Conservation (phyloP, 1,140 invertebrate species). For the Nasonia giraulti region DNA sequence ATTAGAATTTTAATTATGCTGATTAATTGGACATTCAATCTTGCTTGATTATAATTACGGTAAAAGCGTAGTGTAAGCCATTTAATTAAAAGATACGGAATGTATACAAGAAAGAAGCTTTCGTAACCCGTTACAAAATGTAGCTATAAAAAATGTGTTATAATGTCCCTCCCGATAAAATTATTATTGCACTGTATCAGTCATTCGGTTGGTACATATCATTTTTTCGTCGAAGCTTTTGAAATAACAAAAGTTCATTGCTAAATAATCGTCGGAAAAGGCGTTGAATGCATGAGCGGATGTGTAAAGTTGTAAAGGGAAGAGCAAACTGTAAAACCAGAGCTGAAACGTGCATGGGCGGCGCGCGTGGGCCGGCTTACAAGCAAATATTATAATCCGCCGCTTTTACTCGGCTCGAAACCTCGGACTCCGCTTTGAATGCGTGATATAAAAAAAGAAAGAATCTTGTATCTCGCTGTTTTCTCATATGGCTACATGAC, state of each 20-base stretch:
- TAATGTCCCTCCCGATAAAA: not conserved
- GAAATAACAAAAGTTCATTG: constrained; percentile 7
- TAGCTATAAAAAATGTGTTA: not conserved
- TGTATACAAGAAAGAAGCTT: not conserved
- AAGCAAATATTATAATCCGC: constrained; percentile 14
- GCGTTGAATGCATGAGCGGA: not conserved
- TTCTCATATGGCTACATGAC: too few relatives aligned
- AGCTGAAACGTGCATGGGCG: constrained; percentile 27
- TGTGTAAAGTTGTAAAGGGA: not conserved
- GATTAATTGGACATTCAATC: not conserved
- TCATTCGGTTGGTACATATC: not conserved
- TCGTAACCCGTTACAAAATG: not conserved
- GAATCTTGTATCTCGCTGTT: not conserved
- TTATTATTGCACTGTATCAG: not conserved
- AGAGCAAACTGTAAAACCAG: constrained; percentile 29
- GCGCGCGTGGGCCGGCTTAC: constrained; percentile 3
- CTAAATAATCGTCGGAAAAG: not conserved
- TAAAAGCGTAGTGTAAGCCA: not conserved
- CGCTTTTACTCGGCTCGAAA: not conserved
- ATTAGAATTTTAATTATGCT: not conserved
- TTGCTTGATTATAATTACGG: not conserved
- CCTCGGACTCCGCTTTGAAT: not conserved
- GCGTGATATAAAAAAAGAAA: not conserved
- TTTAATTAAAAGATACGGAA: not conserved
- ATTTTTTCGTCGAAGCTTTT: not conserved